Conservation (phyloP, 2,113 vertebrate genomes). For the Todiramphus chloris region DNA sequence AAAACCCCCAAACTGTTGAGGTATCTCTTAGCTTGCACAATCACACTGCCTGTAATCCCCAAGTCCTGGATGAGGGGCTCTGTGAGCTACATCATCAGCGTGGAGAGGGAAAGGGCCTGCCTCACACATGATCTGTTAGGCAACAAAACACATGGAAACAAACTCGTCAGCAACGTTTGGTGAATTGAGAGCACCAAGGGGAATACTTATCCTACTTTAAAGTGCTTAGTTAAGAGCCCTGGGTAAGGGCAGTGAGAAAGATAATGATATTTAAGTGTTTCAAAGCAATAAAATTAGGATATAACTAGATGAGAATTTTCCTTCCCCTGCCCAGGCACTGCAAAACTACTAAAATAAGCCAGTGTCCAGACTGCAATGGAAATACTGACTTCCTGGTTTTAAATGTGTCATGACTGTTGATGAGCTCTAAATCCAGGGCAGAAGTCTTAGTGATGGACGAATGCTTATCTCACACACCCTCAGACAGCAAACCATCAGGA, state of each 20-base stretch:
- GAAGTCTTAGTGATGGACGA: neutral
- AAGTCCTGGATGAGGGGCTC: neutral
- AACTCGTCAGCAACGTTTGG: neutral
- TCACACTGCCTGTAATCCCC: neutral
- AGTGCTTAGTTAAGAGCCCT: neutral
- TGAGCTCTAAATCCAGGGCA: neutral
- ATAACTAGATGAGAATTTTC: neutral
- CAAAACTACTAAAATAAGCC: neutral
- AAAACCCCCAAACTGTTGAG: neutral
- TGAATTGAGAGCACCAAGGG: neutral
- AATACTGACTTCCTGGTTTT: neutral
- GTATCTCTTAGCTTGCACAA: neutral
- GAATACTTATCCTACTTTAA: neutral
- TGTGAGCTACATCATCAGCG: neutral
- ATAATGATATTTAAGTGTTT: neutral
- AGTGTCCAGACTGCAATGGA: neutral
- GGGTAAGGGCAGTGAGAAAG: neutral
- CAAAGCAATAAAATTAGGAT: neutral
- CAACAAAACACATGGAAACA: neutral
- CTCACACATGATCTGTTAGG: fast-evolving
- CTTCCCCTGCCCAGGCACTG: neutral
- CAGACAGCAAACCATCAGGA: neutral
- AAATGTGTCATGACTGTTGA: neutral
- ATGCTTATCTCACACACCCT: neutral
- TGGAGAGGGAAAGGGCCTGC: neutral